Evolutionary conservation across 35 echinoderm and acorn worm genomes (phyloP).

Genomic region (Apostichopus parvimensis): DNA sequence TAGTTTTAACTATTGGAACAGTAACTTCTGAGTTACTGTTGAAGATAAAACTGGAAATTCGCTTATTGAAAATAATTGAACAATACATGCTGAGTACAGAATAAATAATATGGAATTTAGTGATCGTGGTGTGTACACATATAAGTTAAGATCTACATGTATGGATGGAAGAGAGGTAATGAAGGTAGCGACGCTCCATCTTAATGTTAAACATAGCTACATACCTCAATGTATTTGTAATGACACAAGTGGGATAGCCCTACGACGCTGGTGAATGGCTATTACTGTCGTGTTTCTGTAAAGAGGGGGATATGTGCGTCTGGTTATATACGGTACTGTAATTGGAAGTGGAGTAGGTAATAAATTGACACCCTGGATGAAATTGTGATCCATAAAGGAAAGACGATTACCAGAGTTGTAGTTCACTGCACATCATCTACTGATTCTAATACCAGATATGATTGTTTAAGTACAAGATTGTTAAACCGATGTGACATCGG

Average conservation of each 20-base stretch:
- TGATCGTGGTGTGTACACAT: too few relatives aligned
- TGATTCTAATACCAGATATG: background rate
- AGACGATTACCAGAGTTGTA: background rate
- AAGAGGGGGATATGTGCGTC: background rate
- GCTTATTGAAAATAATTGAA: too few relatives aligned
- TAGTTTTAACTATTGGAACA: too few relatives aligned
- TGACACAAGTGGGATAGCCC: background rate
- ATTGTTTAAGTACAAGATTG: background rate
- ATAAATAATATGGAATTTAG: too few relatives aligned
- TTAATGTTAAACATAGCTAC: too few relatives aligned
- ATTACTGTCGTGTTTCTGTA: background rate
- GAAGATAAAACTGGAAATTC: too few relatives aligned
- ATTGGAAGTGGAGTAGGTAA: background rate
- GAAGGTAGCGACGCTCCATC: too few relatives aligned
- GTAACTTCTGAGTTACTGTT: too few relatives aligned
- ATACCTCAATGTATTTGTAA: too few relatives aligned
- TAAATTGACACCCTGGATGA: background rate
- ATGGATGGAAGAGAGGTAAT: too few relatives aligned
- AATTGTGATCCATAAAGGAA: background rate
- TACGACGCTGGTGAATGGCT: background rate
- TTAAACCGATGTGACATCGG: background rate
- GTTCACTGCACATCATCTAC: background rate
- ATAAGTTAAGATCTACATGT: too few relatives aligned
- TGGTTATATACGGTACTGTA: background rate
- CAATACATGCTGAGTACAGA: too few relatives aligned